phyloP scores from a whole-genome alignment of 2,113 vertebrate species.

The Drymodes brunneopygia region DNA sequence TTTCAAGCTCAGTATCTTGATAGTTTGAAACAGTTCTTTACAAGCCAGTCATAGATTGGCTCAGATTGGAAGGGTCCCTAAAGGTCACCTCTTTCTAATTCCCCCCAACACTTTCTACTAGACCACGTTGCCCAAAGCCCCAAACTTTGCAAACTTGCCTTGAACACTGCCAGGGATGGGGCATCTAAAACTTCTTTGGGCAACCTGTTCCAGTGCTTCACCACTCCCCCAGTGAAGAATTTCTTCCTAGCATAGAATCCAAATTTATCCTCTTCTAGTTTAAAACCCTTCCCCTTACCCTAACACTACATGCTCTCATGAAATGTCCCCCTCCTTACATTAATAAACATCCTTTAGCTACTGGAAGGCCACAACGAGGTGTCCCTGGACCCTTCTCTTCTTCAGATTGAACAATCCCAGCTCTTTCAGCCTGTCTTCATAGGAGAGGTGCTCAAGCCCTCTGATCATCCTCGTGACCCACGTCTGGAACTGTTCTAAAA shows the following conservation, averaged over 20 bases:
- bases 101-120: not conserved
- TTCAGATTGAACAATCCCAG: not conserved
- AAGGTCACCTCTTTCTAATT: not conserved
- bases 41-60: not conserved
- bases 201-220: not conserved
- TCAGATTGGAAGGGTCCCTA: not conserved
- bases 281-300: not conserved
- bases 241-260: not conserved
- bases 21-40: not conserved
- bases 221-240: not conserved
- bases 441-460: not conserved
- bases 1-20: not conserved
- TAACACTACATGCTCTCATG: not conserved
- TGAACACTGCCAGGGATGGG: not conserved
- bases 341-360: not conserved
- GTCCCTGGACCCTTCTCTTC: not conserved
- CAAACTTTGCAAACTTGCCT: not conserved
- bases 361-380: not conserved
- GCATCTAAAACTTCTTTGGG: fast-evolving
- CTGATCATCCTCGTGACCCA: fast-evolving
- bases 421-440: not conserved
- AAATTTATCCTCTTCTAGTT: not conserved
- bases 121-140: not conserved
- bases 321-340: not conserved
- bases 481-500: not conserved